Percentiles rank a stretch among this genome's conserved stretches.
phyloP scores from a whole-genome alignment of 2,797 vertebrate genomes.

The Philypnodon macrostomus region DNA sequence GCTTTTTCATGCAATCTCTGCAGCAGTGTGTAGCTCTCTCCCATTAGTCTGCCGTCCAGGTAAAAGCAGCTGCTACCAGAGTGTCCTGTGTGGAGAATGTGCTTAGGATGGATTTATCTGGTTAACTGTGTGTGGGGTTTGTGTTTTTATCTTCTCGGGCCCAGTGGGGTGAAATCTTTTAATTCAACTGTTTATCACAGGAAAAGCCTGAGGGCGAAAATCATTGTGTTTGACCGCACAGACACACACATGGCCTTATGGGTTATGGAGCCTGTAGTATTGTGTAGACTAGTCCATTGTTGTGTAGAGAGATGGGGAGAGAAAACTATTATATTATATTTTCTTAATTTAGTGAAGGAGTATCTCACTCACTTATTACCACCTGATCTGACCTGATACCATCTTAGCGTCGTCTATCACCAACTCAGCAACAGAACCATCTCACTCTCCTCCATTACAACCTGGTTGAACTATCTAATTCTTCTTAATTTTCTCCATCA shows the following conservation, averaged over 20 bases:
- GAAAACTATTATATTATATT: too few relatives aligned
- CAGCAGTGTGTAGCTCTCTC: constrained; percentile 10
- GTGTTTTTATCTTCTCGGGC: constrained; percentile 23
- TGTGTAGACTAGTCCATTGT: too few relatives aligned
- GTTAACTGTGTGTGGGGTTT: constrained; percentile 21
- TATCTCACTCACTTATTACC: too few relatives aligned
- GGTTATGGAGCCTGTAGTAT: constrained; percentile 34
- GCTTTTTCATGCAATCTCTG: constrained; percentile 28
- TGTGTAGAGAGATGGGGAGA: constrained; percentile 18
- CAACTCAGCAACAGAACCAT: too few relatives aligned
- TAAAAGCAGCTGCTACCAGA: constrained; percentile 14
- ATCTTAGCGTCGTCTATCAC: too few relatives aligned
- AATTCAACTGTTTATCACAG: constrained; percentile 60
- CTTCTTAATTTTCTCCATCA: too few relatives aligned
- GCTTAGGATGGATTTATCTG: constrained; percentile 26
- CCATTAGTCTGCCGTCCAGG: constrained; percentile 11
- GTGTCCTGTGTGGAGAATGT: constrained; percentile 12
- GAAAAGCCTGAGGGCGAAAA: constrained; percentile 43
- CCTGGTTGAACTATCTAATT: too few relatives aligned
- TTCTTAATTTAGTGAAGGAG: too few relatives aligned
- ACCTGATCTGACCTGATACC: too few relatives aligned
- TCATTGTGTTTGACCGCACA: constrained; percentile 5
- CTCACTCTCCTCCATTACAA: too few relatives aligned
- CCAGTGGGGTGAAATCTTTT: constrained; percentile 49
- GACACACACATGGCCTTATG: constrained; percentile 34